Percentiles rank a stretch among this genome's conserved stretches.
phyloP scores from a whole-genome alignment of 2,113 vertebrate species.

The Thamnophis sirtalis region DNA sequence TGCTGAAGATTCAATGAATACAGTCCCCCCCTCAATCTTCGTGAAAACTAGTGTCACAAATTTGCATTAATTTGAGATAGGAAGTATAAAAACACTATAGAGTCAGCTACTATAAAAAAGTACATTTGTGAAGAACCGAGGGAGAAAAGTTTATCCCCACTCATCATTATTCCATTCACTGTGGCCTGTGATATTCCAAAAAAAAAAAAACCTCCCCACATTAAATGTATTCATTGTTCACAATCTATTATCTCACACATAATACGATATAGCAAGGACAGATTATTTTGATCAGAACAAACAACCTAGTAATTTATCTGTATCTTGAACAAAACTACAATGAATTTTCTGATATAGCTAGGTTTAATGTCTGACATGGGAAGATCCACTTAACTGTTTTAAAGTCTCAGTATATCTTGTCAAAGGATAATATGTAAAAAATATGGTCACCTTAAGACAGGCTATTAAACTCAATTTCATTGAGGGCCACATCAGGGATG shows the following conservation, averaged over 20 bases:
- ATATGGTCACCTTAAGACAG: conserved; percentile 30
- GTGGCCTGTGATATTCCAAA: not conserved
- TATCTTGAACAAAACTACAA: not conserved
- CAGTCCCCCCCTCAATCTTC: not conserved
- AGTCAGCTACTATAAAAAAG: not conserved
- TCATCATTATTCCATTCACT: not conserved
- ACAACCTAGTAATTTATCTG: not conserved
- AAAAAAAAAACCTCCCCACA: not conserved
- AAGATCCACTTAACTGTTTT: conserved; percentile 15
- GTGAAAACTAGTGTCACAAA: not conserved
- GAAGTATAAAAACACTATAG: not conserved
- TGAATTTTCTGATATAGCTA: conserved; percentile 10
- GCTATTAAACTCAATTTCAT: no score
- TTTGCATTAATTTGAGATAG: not conserved
- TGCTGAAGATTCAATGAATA: not conserved
- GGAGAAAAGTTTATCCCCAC: not conserved
- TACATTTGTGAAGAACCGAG: not conserved
- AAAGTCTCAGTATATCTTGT: conserved; percentile 35
- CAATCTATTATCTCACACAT: not conserved
- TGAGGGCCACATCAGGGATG: no score
- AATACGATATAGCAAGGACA: not conserved
- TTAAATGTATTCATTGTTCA: not conserved
- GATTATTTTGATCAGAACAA: not conserved
- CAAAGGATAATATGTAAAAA: conserved; percentile 35
- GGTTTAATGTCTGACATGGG: conserved; percentile 9